Evolutionary conservation across 2,888 invertebrate genomes (phyloP), one percentile per base, ranked within the genome.

Genomic region (Pachliopta kotzebuea): DNA sequence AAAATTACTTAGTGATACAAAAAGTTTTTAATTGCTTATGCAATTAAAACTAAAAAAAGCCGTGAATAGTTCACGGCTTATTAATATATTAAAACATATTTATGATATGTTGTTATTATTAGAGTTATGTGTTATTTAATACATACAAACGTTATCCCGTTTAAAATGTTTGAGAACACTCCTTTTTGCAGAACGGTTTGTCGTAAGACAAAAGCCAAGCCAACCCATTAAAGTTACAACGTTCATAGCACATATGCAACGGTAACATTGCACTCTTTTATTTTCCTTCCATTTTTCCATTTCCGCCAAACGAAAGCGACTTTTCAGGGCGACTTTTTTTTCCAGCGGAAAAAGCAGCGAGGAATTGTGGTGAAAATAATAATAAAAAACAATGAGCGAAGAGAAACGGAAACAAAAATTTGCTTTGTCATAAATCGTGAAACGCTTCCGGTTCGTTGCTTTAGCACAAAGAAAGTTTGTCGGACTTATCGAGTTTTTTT

Each of bases 321-420:
- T 88, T 86, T 89, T 81, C 83, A 82, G 85, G 76, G 82, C 76
- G 81, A 80, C 83, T 86, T 86, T 88, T 26, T 26, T 88, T 88
- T 79, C 76, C 71, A 80, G 49, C 79, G 81, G 81, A 81, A 85
- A 85, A 85, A 84, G 83, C 86, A 80, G 81, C 83, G 84, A 84
- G 84, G 81, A 84, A 82, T 83, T 87, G 85, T 83, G 86, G 88
- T 75, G 84, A 88, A 89, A 66, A 66, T 66, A 62, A 88, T 79
- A 85, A 81, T 79, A 84, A 79, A 79, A 87, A 88, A 86, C 83
- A 87, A 86, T 84, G 86, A 81, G 78, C 80, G 76, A 76, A 83
- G 85, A 86, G 86, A 84, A 87, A 86, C 86, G 88, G 85, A 86
- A 88, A 85, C 85, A 87, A 89, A 91, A 90, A 88, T 88, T 90